phyloP scores from a whole-genome alignment of 2,113 vertebrate species.

The Paramisgurnus dabryanus region DNA sequence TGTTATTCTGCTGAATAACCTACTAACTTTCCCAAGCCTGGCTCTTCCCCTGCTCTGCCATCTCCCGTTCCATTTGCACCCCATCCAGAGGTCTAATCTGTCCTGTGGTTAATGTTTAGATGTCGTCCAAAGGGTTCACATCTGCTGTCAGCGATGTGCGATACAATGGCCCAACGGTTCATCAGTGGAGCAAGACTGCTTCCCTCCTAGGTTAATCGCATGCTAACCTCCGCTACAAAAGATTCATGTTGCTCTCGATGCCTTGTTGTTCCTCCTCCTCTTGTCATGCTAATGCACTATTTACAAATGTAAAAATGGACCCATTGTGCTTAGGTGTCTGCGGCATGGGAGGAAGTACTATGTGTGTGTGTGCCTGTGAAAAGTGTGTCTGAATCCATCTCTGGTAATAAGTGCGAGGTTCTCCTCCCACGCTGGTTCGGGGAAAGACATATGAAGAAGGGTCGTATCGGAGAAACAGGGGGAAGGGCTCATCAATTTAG shows the following conservation, averaged over 20 bases:
- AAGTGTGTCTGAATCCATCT: constrained; percentile 51
- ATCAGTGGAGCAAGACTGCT: constrained; percentile 26
- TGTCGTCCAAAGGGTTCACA: constrained; percentile 32
- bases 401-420: constrained; percentile 50
- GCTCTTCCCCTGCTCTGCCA: background rate
- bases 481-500: constrained; percentile 62
- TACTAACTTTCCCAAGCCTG: constrained; percentile 8
- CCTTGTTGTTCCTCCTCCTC: constrained; percentile 48
- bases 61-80: background rate
- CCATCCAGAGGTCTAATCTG: constrained; percentile 11
- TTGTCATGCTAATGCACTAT: constrained; percentile 58
- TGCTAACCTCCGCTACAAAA: constrained; percentile 50
- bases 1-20: constrained; percentile 1
- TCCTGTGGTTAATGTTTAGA: constrained; percentile 46
- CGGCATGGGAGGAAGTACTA: constrained; percentile 28
- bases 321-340: constrained; percentile 35
- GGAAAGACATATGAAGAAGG: constrained; percentile 28
- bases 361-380: constrained; percentile 55
- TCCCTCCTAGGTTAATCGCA: constrained; percentile 51
- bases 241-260: constrained; percentile 50
- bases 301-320: constrained; percentile 54
- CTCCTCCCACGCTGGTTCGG: constrained; percentile 56
- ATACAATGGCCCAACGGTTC: constrained; percentile 18
- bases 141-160: constrained; percentile 21
- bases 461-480: constrained; percentile 19